Evolutionary conservation across 2,113 vertebrate species (phyloP).

Genomic region (Mus spicilegus): DNA sequence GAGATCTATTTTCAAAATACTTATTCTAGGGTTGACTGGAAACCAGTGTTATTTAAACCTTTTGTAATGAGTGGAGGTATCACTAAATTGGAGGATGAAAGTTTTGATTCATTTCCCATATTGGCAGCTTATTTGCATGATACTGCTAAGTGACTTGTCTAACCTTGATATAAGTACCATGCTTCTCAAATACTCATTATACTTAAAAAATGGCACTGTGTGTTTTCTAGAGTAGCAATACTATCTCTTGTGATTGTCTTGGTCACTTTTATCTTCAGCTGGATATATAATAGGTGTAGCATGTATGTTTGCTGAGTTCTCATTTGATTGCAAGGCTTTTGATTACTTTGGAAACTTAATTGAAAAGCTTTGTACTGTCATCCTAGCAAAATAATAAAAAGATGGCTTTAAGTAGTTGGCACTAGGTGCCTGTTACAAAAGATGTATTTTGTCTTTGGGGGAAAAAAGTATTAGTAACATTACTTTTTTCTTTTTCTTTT

Average conservation of each 20-base stretch:
- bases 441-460: neutral
- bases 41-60: neutral
- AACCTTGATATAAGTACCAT: neutral
- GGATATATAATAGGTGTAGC: neutral
- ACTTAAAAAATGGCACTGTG: neutral
- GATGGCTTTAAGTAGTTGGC: neutral
- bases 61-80: neutral
- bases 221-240: neutral
- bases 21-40: constrained; percentile 24
- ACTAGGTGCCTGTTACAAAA: neutral
- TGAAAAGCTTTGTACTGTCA: neutral
- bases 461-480: neutral
- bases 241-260: too few relatives aligned
- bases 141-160: neutral
- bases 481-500: constrained; percentile 66
- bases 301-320: neutral
- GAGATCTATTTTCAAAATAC: constrained; percentile 17
- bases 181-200: neutral
- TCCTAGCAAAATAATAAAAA: constrained; percentile 2
- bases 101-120: neutral
- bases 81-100: constrained; percentile 22
- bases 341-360: neutral
- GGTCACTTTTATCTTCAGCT: too few relatives aligned
- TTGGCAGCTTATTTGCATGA: neutral
- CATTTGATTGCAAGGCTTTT: neutral